phyloP scores from a whole-genome alignment of 92 coral and sea anemone species.

The Parazoanthus swiftii region DNA sequence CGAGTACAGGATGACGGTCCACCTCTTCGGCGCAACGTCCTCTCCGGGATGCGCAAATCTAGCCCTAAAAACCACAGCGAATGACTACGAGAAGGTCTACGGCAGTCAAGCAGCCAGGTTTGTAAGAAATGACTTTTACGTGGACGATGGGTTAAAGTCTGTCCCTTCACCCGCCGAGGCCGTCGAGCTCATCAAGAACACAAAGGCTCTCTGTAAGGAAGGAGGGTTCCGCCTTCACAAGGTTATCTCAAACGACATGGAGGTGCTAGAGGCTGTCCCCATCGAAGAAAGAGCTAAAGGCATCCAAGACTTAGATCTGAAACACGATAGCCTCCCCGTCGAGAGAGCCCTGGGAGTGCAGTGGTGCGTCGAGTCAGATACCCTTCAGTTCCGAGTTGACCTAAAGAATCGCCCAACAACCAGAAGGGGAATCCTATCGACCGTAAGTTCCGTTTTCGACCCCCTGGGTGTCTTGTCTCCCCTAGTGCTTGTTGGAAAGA shows the following conservation, averaged over 20 bases:
- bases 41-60: constrained; percentile 40
- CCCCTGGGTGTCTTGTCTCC: constrained; percentile 33
- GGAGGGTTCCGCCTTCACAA: constrained; percentile 42
- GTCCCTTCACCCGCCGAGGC: not conserved
- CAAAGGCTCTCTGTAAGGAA: constrained; percentile 28
- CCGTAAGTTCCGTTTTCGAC: constrained; percentile 36
- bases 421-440: constrained; percentile 40
- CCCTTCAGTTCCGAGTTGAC: constrained; percentile 38
- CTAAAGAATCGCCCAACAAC: constrained; percentile 37
- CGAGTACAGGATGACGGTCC: constrained; percentile 42
- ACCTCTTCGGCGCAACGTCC: constrained; percentile 13
- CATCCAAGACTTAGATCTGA: constrained; percentile 37
- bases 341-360: constrained; percentile 49
- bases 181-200: constrained; percentile 12
- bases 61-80: constrained; percentile 32
- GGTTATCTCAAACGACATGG: constrained; percentile 29
- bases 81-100: not conserved
- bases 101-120: constrained; percentile 22
- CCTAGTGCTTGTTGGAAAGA: constrained; percentile 13
- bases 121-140: constrained; percentile 31
- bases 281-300: constrained; percentile 41
- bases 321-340: constrained; percentile 33
- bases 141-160: constrained; percentile 32
- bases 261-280: constrained; percentile 33
- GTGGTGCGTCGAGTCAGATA: constrained; percentile 49